phyloP scores from a whole-genome alignment of 2,113 vertebrate genomes.

The Corythaixoides concolor region DNA sequence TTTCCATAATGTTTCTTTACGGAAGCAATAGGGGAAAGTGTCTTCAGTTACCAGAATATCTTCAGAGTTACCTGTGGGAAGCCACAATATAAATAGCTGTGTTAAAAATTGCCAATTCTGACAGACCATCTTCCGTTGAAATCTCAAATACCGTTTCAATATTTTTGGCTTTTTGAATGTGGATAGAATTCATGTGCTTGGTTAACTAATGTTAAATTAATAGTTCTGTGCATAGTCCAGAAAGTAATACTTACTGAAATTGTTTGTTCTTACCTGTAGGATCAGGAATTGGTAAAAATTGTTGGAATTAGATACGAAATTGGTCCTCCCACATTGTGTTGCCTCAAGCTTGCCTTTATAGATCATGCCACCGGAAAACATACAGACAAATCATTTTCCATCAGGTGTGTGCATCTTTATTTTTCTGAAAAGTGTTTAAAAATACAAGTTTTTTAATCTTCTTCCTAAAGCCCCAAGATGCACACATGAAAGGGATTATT shows the following conservation, averaged over 20 bases:
- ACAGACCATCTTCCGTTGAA: background rate
- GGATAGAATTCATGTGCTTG: background rate
- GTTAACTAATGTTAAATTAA: background rate
- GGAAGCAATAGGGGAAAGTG: background rate
- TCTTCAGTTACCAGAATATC: background rate
- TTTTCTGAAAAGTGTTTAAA: background rate
- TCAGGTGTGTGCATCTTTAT: conserved; percentile 81
- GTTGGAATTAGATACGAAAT: conserved; percentile 95
- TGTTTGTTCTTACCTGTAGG: conserved; percentile 72
- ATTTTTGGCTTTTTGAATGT: background rate
- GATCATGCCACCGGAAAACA: conserved; percentile 89
- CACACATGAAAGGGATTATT: background rate
- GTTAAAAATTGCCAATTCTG: background rate
- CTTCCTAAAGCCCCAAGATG: background rate
- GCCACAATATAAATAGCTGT: background rate
- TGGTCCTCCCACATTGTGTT: conserved; percentile 93
- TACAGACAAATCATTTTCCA: conserved; percentile 90
- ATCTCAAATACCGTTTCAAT: background rate
- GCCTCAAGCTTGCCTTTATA: conserved; percentile 93
- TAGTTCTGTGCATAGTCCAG: background rate
- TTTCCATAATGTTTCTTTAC: background rate
- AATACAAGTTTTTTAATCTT: background rate
- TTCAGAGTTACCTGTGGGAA: background rate
- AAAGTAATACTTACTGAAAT: background rate
- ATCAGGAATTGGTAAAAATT: conserved; percentile 98